Evolutionary conservation across 1,140 invertebrate genomes (phyloP), one percentile per base, ranked within the genome.

Genomic region (Drosophila fuyamai): DNA sequence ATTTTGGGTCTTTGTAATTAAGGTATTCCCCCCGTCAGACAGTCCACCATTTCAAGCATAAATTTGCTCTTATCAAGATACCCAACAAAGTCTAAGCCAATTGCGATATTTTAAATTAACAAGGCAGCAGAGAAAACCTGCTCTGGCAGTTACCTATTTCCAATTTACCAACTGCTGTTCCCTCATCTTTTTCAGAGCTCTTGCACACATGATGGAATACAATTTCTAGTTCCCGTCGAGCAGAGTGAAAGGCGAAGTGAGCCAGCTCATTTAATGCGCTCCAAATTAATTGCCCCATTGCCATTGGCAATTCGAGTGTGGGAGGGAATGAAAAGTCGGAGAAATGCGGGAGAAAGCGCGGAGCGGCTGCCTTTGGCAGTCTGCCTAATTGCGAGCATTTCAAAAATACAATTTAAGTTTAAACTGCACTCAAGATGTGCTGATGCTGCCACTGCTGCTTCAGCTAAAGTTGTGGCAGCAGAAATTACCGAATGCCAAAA

Each of bases 341-440:
- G 29, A 13, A 40, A 23, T 38, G 48, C 29, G 50, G 29, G 40
- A 14, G 38, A 14, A 18, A 12, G 29, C 18, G 32, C 48, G 43
- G 41, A 43, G 55, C 14, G 53, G 60, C 44, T 70, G 84, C 83
- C 80, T 89, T 86, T 88, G 83, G 84, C 84, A 88, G 80, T 71
- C 80, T 88, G 84, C 84, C 84, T 88, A 89, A 88, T 88, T 88
- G 85, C 84, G 80, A 88, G 77, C 85, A 88, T 88, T 89, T 89
- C 84, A 76, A 72, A 88, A 88, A 88, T 88, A 84, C 84, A 89
- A 88, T 88, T 88, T 88, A 89, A 88, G 80, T 88, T 88, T 89
- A 84, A 88, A 88, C 84, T 88, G 80, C 83, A 88, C 83, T 88
- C 84, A 83, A 89, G 80, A 82, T 72, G 81, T 73, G 80, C 80